Conservation (phyloP, 2,113 vertebrate species). For the Cryptomyrus ogoouensis region DNA sequence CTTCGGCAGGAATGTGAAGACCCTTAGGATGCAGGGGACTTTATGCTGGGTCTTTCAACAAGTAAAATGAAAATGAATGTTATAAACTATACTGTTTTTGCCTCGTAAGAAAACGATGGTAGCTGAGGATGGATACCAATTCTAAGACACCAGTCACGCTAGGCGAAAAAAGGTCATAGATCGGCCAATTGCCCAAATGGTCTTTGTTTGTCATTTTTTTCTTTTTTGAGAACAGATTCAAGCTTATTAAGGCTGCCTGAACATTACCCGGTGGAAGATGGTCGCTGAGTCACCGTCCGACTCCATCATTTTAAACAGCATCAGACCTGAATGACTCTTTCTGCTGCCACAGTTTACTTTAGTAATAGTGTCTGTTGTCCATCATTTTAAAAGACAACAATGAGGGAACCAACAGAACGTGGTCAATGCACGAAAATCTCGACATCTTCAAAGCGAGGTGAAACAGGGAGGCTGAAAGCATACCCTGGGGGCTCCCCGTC, state of each 20-base stretch:
- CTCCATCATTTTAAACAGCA: neutral
- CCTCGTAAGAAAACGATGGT: neutral
- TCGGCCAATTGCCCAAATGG: neutral
- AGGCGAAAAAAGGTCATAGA: neutral
- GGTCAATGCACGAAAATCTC: neutral
- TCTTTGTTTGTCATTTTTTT: neutral
- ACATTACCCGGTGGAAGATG: neutral
- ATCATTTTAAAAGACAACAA: neutral
- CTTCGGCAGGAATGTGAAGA: neutral
- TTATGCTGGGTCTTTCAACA: neutral
- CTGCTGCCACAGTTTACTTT: neutral
- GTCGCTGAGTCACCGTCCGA: neutral
- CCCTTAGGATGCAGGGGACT: neutral
- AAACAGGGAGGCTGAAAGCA: neutral
- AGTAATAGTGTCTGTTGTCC: neutral
- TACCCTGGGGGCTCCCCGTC: neutral
- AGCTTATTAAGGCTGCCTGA: neutral
- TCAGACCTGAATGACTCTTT: neutral
- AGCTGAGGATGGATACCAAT: neutral
- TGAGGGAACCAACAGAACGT: neutral
- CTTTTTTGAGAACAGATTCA: neutral
- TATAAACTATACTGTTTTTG: constrained; percentile 5
- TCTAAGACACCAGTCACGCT: neutral
- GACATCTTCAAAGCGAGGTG: neutral
- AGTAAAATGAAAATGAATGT: neutral